Base-by-base conservation (phyloP, 2,888 invertebrate genomes). In the Eubasilissa splendida region DNA sequence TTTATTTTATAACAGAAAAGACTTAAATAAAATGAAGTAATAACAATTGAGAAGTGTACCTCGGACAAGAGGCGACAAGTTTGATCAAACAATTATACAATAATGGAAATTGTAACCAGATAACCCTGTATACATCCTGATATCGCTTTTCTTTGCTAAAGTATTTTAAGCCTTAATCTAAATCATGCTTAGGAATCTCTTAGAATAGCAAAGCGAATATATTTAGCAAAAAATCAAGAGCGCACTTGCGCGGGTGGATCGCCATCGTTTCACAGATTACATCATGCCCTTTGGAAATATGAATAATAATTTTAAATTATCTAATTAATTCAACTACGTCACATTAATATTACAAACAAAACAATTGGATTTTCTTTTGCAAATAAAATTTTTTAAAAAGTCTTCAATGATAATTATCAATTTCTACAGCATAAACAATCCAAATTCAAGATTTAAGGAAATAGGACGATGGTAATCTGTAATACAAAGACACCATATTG, bases 41-140 rank as follows among this genome's bases (percentile, higher is more conserved):
- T 42, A 42, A 42, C 42, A 7, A 42, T 42, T 42, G 42, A 5
- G 4, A 5, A 42, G 4, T 42, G 42, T 42, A 5, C 42, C 42
- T 42, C 42, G 42, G 7, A 42, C 4, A 42, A 42, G 42, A 42
- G 42, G 42, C 42, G 42, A 42, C 4, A 7, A 42, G 42, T 42
- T 42, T 42, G 42, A 42, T 42, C 42, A 4, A 7, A 42, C 42
- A 7, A 42, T 42, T 42, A 5, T 42, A 42, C 42, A 42, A 60
- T 22, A 60, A 22, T 60, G 22, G n/a, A 42, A 65, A 65, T 8
- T 31, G 65, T 33, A 65, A 31, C 65, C 65, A 42, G 71, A 56
- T 58, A 73, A 75, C 75, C 75, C 75, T 75, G 75, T 73, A 56
- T 75, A 75, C 52, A 75, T 75, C 75, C 75, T 75, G 75, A 75